Evolutionary conservation across 2,113 vertebrate species (phyloP).

Genomic region (Lontra canadensis): DNA sequence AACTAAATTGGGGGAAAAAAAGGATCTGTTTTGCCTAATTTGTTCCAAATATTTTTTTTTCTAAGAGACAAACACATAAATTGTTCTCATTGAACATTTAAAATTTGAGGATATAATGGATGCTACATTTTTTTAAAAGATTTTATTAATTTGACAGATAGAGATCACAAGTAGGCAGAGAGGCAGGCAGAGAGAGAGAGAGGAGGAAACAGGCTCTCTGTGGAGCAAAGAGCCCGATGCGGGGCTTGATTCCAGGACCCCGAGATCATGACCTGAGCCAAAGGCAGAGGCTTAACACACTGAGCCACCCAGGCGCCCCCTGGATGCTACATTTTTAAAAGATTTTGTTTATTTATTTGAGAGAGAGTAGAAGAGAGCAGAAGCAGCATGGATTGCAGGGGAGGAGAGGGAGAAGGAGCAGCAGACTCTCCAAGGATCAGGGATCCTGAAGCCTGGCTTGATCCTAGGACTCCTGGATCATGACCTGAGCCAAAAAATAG

Average conservation of each 20-base stretch:
- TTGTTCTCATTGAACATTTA: conserved; percentile 23
- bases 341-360: background rate
- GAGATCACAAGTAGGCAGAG: too few relatives aligned
- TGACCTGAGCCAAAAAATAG: background rate
- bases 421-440: background rate
- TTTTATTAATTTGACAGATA: background rate
- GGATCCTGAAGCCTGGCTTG: background rate
- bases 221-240: too few relatives aligned
- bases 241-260: too few relatives aligned
- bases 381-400: too few relatives aligned
- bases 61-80: background rate
- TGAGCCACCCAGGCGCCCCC: too few relatives aligned
- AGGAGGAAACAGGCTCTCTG: too few relatives aligned
- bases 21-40: background rate
- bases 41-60: background rate
- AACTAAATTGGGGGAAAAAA: background rate
- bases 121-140: background rate
- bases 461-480: background rate
- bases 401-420: background rate
- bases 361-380: background rate
- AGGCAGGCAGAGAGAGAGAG: too few relatives aligned
- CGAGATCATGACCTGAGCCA: too few relatives aligned
- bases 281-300: too few relatives aligned
- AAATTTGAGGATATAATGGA: background rate
- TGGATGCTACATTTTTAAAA: background rate